Evolutionary conservation across 2,888 invertebrate species (phyloP), one percentile per base, ranked within the genome.

Genomic region (Acrobasis consociella): DNA sequence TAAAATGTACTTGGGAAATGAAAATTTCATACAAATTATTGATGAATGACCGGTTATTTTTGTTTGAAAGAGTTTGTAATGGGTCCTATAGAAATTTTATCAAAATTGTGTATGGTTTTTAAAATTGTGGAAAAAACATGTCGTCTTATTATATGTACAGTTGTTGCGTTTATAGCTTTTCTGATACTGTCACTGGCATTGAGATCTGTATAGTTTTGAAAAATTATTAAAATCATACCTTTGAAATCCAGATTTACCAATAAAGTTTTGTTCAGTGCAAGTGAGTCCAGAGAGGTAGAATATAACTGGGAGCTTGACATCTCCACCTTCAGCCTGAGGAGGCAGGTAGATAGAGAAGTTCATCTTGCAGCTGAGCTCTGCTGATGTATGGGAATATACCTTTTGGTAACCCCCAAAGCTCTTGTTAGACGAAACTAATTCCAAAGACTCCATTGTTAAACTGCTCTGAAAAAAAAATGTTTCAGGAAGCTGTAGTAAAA

Each of bases 221-320:
- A 22, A 22, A 22, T 2, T 22, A 22, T 17, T n/a, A n/a, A 52
- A 52, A 31, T n/a, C 50, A 51, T 13, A 93, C 89, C 94, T 94
- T 91, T 99, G 99, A 67, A 97, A 96, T n/a, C 99, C 99, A 55
- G 98, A 95, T 89, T 99, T 99, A 60, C 96, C 95, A 68, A 99
- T 96, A 80, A 99, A 99, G 91, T 99, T 99, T 77, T 97, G 96
- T 85, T 99, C 99, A 11, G 95, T 97, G 84, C 99, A 99, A 0
- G 97, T 97, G 39, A 99, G 92, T 1, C 99, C 98, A 49, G 98
- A 98, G 0, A 99, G 92, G 94, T 96, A 99, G 83, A 97, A 99
- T 11, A 99, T 93, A 0, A 97, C 97, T 1, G 99, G 98, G 42
- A 97, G 88, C 73, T 93, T 93, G 15, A 87, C 88, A 75, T 94